phyloP scores from a whole-genome alignment of 2,113 vertebrate genomes.

The Lagopus leucura region DNA sequence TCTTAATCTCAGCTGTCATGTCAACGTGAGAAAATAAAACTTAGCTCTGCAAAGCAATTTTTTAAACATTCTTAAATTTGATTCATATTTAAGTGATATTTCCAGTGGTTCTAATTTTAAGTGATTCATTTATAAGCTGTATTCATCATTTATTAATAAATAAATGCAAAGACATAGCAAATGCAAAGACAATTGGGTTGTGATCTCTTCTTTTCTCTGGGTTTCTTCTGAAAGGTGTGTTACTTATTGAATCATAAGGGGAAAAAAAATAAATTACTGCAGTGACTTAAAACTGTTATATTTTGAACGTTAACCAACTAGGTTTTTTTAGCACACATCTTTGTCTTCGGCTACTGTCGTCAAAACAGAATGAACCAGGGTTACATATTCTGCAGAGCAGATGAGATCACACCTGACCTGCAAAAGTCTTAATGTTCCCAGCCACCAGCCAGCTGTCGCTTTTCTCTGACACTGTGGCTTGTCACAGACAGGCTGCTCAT shows the following conservation, averaged over 20 bases:
- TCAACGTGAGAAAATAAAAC: background rate
- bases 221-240: background rate
- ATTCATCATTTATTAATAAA: background rate
- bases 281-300: background rate
- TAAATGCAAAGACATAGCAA: background rate
- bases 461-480: background rate
- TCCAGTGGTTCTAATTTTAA: background rate
- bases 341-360: background rate
- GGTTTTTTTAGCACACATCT: background rate
- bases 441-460: background rate
- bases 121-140: rapidly evolving
- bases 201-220: background rate
- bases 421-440: background rate
- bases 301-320: background rate
- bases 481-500: background rate
- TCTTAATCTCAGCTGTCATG: background rate
- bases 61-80: background rate
- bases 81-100: background rate
- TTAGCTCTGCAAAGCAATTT: background rate
- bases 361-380: background rate
- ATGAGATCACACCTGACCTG: background rate
- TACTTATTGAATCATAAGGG: background rate
- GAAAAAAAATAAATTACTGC: background rate
- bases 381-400: background rate
- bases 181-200: background rate